Evolutionary conservation across 1,140 invertebrate genomes (phyloP), one percentile per base, ranked within the genome.

Genomic region (Gonatopus flavifemur): DNA sequence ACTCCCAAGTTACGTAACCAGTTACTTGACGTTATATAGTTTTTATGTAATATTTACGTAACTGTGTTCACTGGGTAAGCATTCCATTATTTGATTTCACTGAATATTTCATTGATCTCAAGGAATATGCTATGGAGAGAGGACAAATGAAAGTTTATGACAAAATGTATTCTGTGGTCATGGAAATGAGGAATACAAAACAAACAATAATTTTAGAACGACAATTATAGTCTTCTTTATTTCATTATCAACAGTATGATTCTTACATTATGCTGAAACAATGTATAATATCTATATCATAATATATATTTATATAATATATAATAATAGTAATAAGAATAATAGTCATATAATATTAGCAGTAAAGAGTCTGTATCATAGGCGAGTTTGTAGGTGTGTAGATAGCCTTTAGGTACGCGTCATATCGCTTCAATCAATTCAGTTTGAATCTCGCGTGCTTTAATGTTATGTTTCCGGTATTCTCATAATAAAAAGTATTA

Each of bases 181-280:
- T 28, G 25, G 12, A 28, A 28, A 28, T 7, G 12, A 7, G 12
- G 25, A 7, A 28, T 28, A 28, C 25, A 12, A 7, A 6, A 28
- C 6, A 28, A 12, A 7, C 25, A 6, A 28, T 28, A 28, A 28
- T 7, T 7, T 28, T 20, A 32, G 43, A 40, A 55, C 60, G 64
- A 67, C 64, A 69, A 69, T 58, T 64, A 69, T 69, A 69, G 60
- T 67, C 61, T 62, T 64, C 52, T 69, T 67, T 69, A 69, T 67
- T 69, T 66, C 60, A 64, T 67, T 69, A 69, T 60, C 66, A 69
- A 69, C 66, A 69, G 57, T 66, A 52, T n/a, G n/a, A n/a, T 66
- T 62, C 49, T 66, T 66, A 67, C 66, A 66, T 66, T 50, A 60
- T 62, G 60, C 60, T 53, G 62, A 62, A 69, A 67, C 64, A 67